These are phyloP conservation scores for Anguilla rostrata DNA, from an alignment of 2,113 vertebrate genomes.

Conservation along the genomic window DNA sequence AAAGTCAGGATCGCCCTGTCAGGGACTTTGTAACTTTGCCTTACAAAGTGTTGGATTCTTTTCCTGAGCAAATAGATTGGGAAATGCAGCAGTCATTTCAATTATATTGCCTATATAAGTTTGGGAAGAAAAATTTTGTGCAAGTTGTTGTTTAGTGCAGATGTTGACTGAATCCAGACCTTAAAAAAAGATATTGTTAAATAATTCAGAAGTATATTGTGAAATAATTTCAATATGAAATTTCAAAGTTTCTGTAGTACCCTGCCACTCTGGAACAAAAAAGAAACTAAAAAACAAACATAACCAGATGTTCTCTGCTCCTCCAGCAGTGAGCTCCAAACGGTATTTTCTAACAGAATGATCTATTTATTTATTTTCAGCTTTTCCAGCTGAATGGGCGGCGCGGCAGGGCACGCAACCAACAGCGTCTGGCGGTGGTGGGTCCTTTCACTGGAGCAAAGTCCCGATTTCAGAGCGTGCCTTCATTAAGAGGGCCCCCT, in stretches of 20 bases:
- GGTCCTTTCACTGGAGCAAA: neutral
- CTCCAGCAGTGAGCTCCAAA: conserved; percentile 43
- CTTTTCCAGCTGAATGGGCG: conserved; percentile 47
- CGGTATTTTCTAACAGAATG: conserved; percentile 50
- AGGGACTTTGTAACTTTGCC: neutral
- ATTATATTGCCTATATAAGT: too few species aligned
- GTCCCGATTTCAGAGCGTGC: conserved; percentile 11
- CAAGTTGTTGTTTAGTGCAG: too few species aligned
- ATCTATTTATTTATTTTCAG: conserved; percentile 62
- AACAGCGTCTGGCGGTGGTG: conserved; percentile 17
- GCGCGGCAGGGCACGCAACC: conserved; percentile 41
- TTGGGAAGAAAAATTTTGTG: too few species aligned
- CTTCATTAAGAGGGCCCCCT: conserved; percentile 50
- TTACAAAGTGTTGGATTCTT: too few species aligned
- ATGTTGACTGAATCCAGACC: too few species aligned
- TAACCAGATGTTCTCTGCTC: conserved; percentile 31
- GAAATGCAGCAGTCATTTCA: too few species aligned
- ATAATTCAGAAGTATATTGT: too few species aligned
- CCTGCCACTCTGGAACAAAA: neutral
- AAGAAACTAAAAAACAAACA: neutral
- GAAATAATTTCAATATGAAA: too few species aligned
- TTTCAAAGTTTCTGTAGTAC: neutral
- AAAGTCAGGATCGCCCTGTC: neutral
- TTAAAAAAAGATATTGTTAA: too few species aligned
- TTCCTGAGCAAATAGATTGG: too few species aligned